phyloP scores from a whole-genome alignment of 2,888 invertebrate species.

The Andrena praecox region DNA sequence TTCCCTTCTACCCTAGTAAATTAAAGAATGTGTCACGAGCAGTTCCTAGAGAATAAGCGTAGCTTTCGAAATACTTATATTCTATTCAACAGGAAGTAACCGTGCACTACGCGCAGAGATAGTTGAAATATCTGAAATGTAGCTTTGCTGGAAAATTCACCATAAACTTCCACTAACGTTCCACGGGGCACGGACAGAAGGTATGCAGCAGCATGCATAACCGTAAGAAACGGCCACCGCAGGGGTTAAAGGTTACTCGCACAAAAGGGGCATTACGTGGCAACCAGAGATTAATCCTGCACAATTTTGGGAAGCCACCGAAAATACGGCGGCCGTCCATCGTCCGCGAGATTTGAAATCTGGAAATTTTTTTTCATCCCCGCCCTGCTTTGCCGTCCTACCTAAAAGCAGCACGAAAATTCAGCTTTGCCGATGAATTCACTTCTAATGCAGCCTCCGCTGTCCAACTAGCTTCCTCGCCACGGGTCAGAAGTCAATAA shows the following conservation, averaged over 20 bases:
- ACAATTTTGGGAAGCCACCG: constrained; percentile 37
- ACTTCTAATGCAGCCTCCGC: background rate
- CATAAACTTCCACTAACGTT: background rate
- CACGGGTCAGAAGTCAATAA: too few relatives aligned
- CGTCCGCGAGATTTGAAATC: constrained; percentile 37
- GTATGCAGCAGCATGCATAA: background rate
- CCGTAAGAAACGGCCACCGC: constrained; percentile 46
- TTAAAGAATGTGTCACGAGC: too few relatives aligned
- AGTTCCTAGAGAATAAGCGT: too few relatives aligned
- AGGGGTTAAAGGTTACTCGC: constrained; percentile 20
- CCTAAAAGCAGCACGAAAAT: constrained; percentile 20
- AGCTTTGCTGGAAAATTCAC: too few relatives aligned
- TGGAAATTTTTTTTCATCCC: constrained; percentile 59
- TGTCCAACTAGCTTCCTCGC: background rate
- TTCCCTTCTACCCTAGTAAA: too few relatives aligned
- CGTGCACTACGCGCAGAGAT: too few relatives aligned
- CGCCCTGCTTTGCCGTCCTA: constrained; percentile 3
- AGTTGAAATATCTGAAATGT: too few relatives aligned
- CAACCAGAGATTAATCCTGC: constrained; percentile 57
- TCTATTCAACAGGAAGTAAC: too few relatives aligned
- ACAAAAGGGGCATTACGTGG: constrained; percentile 49
- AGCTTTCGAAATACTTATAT: too few relatives aligned
- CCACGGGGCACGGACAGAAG: too few relatives aligned
- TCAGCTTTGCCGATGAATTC: constrained; percentile 37
- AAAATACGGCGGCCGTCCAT: background rate